phyloP scores from a whole-genome alignment of 2,888 invertebrate species.

The Phlogophora meticulosa region DNA sequence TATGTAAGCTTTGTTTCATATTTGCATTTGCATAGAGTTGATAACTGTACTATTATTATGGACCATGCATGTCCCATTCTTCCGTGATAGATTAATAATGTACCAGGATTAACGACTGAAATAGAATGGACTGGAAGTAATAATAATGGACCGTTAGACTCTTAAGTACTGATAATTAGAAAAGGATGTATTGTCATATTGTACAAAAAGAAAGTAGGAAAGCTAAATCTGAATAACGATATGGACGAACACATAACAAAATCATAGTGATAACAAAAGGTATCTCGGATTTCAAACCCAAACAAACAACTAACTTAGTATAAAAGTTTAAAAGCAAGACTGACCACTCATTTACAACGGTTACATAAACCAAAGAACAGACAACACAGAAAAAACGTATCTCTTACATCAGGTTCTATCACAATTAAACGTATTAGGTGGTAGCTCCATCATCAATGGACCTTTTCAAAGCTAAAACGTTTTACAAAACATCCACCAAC shows the following conservation, averaged over 20 bases:
- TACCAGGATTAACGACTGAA: constrained; percentile 41
- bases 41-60: constrained; percentile 60
- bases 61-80: constrained; percentile 41
- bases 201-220: constrained; percentile 19
- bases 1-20: constrained; percentile 73
- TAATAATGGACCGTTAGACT: constrained; percentile 46
- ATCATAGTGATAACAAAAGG: constrained; percentile 35
- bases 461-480: constrained; percentile 85
- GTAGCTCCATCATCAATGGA: constrained; percentile 78
- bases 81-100: constrained; percentile 44
- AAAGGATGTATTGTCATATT: constrained; percentile 25
- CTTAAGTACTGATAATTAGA: constrained; percentile 15
- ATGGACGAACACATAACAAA: constrained; percentile 4
- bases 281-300: constrained; percentile 11
- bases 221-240: constrained; percentile 6
- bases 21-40: constrained; percentile 67
- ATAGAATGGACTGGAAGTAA: constrained; percentile 39
- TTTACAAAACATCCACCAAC: constrained; percentile 79
- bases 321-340: constrained; percentile 60
- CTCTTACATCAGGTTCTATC: constrained; percentile 78
- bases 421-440: constrained; percentile 78
- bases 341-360: constrained; percentile 66
- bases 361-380: constrained; percentile 67
- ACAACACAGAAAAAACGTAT: constrained; percentile 73
- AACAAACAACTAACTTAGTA: constrained; percentile 25